Evolutionary conservation across 2,797 vertebrate species (phyloP), one percentile per base, ranked within the genome.

Genomic region (Peromyscus nudipes): DNA sequence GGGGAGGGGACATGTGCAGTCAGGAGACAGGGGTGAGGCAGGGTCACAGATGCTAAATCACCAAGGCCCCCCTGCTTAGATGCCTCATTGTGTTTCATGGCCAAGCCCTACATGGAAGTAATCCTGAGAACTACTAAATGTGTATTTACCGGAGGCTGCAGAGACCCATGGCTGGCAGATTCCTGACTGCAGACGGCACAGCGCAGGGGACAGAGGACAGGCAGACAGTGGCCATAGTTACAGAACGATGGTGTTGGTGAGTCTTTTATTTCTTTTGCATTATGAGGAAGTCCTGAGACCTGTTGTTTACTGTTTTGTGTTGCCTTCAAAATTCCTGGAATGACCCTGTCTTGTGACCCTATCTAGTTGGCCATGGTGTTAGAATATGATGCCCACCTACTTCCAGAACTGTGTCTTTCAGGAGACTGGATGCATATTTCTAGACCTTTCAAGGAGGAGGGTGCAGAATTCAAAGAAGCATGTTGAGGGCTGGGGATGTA

Each of bases 121-220:
- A 98, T 98, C 96, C 87, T 92, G 86, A 77, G 77, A 95, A 95
- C 98, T 94, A 94, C 97, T 92, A 97, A 97, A 96, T 97, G 77
- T 76, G 60, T 71, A 43, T 97, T 97, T 97, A 69, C 95, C 95
- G 95, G 96, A 95, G 77, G 87, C 87, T 95, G 89, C 83, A 96
- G 91, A 98, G 92, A 83, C 79, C 29, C 49, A 49, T 85, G 97
- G 94, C 71, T 92, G 94, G 95, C 92, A 75, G 95, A 11, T 84
- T 46, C 34, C 75, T 62, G 25, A 90, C 91, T 77, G 25, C 89
- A 91, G 89, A 76, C 6, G 64, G 92, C 57, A 93, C 89, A 17
- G 77, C 31, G 1, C 17, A 4, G 25, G 27, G 6, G 52, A 12
- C 43, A 11, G 55, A 73, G 52, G 14, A 11, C 1, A 93, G 79